These are phyloP conservation scores for Metacarcinus magister DNA, from an alignment of 2,888 invertebrate species.

Conservation along the genomic window DNA sequence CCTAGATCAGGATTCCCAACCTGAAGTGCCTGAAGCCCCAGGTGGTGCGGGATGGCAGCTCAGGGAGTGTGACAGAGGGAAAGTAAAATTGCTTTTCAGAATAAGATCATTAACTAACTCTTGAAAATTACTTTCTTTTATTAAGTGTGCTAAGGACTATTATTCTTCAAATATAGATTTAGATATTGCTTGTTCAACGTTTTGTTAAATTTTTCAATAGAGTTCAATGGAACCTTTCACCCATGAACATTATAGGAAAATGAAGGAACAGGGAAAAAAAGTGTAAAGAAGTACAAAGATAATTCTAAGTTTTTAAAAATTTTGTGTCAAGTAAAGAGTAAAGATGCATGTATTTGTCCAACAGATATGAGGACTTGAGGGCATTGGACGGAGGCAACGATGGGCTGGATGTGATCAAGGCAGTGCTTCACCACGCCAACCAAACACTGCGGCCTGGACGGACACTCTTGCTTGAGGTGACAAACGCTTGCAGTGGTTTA, in stretches of 20 bases:
- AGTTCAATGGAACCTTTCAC: not conserved
- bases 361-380: conserved; percentile 88
- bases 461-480: conserved; percentile 87
- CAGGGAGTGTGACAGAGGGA: too few relatives aligned
- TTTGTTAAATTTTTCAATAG: too few relatives aligned
- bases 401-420: conserved; percentile 86
- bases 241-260: not conserved
- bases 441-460: conserved; percentile 86
- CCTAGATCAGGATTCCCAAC: too few relatives aligned
- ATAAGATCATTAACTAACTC: too few relatives aligned
- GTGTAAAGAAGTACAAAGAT: not conserved
- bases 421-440: conserved; percentile 87
- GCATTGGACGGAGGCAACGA: conserved; percentile 89
- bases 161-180: too few relatives aligned
- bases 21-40: too few relatives aligned
- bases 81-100: too few relatives aligned
- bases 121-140: too few relatives aligned
- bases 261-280: not conserved
- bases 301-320: not conserved
- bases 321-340: not conserved
- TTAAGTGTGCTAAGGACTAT: too few relatives aligned
- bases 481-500: not conserved
- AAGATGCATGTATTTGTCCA: not conserved
- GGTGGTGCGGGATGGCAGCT: too few relatives aligned
- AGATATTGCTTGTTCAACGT: too few relatives aligned